Evolutionary conservation across 2,888 invertebrate species (phyloP).

Genomic region (Monoplex corrugatus): DNA sequence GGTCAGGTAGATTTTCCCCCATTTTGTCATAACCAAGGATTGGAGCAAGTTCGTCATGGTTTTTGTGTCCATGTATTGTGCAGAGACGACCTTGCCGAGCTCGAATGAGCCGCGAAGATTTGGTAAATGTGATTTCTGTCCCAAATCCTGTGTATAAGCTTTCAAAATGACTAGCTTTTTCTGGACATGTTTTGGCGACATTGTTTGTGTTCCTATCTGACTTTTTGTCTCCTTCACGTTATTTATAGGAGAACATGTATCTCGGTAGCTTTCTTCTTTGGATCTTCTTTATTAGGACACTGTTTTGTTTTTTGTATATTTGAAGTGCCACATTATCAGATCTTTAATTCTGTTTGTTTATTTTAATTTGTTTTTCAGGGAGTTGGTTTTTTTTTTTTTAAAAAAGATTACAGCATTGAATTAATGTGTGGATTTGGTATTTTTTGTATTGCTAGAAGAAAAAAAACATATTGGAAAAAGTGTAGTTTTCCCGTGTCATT

Average conservation of each 20-base stretch:
- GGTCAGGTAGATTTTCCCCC: too few species aligned
- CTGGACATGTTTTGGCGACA: neutral
- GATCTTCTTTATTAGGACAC: too few species aligned
- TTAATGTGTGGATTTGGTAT: neutral
- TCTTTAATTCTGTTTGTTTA: neutral
- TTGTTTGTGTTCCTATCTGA: neutral
- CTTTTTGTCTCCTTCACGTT: neutral
- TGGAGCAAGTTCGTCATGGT: neutral
- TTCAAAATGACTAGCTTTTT: neutral
- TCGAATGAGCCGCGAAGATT: conserved; percentile 47
- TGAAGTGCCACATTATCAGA: too few species aligned
- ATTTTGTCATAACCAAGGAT: too few species aligned
- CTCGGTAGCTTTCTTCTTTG: too few species aligned
- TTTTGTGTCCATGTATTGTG: conserved; percentile 39
- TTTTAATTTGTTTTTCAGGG: neutral
- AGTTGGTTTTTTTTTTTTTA: neutral
- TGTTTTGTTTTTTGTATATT: too few species aligned
- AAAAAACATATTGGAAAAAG: too few species aligned
- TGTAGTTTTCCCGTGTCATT: too few species aligned
- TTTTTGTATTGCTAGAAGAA: neutral
- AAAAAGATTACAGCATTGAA: neutral
- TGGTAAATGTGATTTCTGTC: conserved; percentile 44
- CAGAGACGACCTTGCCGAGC: conserved; percentile 49
- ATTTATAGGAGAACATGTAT: neutral
- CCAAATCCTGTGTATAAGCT: conserved; percentile 1